Evolutionary conservation across 2,113 vertebrate species (phyloP).

Genomic region (Crocuta crocuta): DNA sequence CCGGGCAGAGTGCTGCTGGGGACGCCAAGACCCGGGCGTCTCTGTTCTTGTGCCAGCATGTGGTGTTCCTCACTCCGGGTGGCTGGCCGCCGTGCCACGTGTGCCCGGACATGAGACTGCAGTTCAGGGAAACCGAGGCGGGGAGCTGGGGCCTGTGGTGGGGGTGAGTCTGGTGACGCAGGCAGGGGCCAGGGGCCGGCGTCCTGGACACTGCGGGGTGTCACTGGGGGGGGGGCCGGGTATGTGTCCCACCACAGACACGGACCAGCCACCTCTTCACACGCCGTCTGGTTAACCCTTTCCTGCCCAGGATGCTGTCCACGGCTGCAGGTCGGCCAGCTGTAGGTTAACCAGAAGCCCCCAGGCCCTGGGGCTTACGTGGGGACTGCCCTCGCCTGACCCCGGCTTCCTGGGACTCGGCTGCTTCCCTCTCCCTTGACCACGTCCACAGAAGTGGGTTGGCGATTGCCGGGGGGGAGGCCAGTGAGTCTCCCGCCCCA

Average conservation of each 20-base stretch:
- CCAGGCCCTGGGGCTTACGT: neutral
- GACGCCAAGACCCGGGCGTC: neutral
- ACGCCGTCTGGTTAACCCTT: neutral
- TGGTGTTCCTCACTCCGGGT: neutral
- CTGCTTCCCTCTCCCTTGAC: neutral
- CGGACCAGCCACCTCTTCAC: neutral
- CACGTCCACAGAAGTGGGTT: too few relatives aligned
- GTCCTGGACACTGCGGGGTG: neutral
- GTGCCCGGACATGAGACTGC: neutral
- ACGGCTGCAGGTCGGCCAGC: neutral
- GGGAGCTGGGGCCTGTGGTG: neutral
- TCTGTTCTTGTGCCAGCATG: neutral
- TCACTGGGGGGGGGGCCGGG: neutral
- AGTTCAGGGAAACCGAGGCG: neutral
- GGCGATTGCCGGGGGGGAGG: too few relatives aligned
- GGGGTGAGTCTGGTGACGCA: fast-evolving
- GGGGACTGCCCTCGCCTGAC: neutral
- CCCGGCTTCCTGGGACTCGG: too few relatives aligned
- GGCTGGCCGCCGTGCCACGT: fast-evolving
- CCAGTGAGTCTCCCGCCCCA: neutral
- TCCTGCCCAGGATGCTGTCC: neutral
- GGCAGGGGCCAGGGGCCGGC: neutral
- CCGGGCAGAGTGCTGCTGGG: neutral
- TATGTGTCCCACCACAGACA: neutral
- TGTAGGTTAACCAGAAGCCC: neutral